phyloP scores from a whole-genome alignment of 1,140 invertebrate species.

The Mactra quadrangularis region DNA sequence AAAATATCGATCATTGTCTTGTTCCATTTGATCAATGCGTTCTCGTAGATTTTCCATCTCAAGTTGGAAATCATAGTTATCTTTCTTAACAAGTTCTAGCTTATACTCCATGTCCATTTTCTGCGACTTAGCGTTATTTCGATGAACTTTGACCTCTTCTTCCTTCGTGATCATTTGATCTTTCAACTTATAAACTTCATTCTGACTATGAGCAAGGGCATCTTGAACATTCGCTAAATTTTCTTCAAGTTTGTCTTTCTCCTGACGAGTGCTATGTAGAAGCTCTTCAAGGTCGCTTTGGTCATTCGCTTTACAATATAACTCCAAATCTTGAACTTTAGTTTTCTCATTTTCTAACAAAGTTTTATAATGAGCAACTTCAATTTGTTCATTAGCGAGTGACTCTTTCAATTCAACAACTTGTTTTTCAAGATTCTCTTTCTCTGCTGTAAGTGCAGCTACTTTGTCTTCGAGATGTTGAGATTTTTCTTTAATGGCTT shows the following conservation, averaged over 20 bases:
- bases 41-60: constrained; percentile 91
- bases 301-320: constrained; percentile 85
- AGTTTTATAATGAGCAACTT: constrained; percentile 90
- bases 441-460: constrained; percentile 88
- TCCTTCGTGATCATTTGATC: constrained; percentile 88
- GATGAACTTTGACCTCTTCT: constrained; percentile 90
- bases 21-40: constrained; percentile 89
- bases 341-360: constrained; percentile 91
- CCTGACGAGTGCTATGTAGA: constrained; percentile 89
- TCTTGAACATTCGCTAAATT: constrained; percentile 81
- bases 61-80: constrained; percentile 88
- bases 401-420: constrained; percentile 88
- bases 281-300: constrained; percentile 89
- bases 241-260: constrained; percentile 85
- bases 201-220: constrained; percentile 88
- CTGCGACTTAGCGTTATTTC: constrained; percentile 92
- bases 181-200: constrained; percentile 89
- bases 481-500: constrained; percentile 78
- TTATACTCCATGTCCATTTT: constrained; percentile 90
- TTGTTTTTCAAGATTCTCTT: constrained; percentile 89
- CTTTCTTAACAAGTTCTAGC: constrained; percentile 89
- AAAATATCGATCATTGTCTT: constrained; percentile 89
- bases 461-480: constrained; percentile 88
- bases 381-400: constrained; percentile 88
- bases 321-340: constrained; percentile 87